Conservation (phyloP, 1,140 invertebrate species). For the Daktulosphaira vitifoliae region DNA sequence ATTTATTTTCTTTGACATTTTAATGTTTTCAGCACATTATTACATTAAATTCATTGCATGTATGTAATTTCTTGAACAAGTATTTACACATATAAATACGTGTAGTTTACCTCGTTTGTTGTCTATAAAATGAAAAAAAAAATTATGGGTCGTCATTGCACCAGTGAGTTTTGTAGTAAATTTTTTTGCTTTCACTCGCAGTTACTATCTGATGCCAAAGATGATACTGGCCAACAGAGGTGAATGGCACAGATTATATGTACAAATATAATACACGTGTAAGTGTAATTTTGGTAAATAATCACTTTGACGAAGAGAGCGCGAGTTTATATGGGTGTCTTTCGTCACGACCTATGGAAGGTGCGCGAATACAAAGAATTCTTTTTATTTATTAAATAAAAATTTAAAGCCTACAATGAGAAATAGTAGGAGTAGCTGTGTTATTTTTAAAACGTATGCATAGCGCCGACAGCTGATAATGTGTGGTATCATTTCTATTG, state of each 20-base stretch:
- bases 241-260: neutral
- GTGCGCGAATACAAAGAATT: neutral
- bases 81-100: too few relatives aligned
- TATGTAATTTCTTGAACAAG: neutral
- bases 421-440: neutral
- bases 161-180: neutral
- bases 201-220: neutral
- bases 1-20: neutral
- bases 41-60: neutral
- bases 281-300: too few relatives aligned
- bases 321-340: too few relatives aligned
- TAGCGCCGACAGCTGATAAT: neutral
- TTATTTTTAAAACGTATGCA: conserved; percentile 3
- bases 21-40: neutral
- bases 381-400: neutral
- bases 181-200: conserved; percentile 26
- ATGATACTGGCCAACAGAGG: conserved; percentile 8
- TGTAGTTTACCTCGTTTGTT: too few relatives aligned
- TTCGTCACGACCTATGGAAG: neutral
- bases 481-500: neutral
- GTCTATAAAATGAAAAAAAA: conserved; percentile 4
- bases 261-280: too few relatives aligned
- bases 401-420: neutral
- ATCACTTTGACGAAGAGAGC: too few relatives aligned
- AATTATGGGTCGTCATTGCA: conserved; percentile 2